These are phyloP conservation scores for Cercocebus atys DNA, from an alignment of 2,113 vertebrate genomes.

Conservation along the genomic window DNA sequence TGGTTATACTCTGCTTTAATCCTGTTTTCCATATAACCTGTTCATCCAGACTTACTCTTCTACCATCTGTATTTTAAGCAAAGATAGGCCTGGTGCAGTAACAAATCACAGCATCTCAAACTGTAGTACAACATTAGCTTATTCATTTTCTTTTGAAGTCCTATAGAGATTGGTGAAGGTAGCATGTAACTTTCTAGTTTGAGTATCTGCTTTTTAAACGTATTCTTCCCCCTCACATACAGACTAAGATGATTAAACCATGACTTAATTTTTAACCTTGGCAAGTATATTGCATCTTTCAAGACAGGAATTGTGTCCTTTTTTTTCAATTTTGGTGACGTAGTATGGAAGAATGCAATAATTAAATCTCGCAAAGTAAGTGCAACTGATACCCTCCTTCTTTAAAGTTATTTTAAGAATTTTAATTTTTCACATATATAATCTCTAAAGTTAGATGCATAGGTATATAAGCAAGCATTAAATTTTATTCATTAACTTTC, in stretches of 20 bases:
- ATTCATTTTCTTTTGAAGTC: neutral
- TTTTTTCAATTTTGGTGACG: neutral
- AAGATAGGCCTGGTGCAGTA: neutral
- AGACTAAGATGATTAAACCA: neutral
- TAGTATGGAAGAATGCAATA: neutral
- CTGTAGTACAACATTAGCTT: neutral
- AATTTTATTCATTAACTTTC: neutral
- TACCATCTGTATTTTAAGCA: neutral
- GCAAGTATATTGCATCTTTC: neutral
- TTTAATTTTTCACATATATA: neutral
- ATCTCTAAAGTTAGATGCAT: neutral
- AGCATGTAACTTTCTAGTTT: neutral
- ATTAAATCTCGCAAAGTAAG: neutral
- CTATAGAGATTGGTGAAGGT: neutral
- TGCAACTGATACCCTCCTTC: neutral
- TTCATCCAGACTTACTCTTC: neutral
- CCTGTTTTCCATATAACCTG: neutral
- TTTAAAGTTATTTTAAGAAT: neutral
- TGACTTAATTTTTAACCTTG: constrained; percentile 22
- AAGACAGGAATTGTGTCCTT: neutral
- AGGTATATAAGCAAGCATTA: neutral
- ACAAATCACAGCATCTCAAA: neutral
- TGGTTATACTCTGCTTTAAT: neutral
- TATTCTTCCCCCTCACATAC: neutral
- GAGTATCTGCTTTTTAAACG: neutral